Evolutionary conservation across 2,888 invertebrate genomes (phyloP), one percentile per base, ranked within the genome.

Genomic region (Sicus ferrugineus): DNA sequence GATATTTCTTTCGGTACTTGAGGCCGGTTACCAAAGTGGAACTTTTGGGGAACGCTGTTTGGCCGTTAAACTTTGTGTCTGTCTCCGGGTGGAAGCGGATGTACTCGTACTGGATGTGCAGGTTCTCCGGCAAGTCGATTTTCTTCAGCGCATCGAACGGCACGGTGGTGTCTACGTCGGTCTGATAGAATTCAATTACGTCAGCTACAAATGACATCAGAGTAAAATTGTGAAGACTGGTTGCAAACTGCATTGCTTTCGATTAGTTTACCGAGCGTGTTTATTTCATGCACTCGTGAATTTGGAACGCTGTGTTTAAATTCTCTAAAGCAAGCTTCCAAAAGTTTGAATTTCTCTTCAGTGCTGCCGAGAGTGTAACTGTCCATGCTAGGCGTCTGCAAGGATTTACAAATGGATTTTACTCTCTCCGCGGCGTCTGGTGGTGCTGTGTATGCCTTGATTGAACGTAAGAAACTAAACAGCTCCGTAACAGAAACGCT

Each of bases 11-110:
- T 75, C 90, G 92, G 75, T 92, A 84, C 81, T 93, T 94, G 3
- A 97, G 82, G 34, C 96, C 94, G 0, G 93, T 90, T 0, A 97
- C 94, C 67, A 95, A 85, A 0, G 94, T 95, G 1, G 95, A 94
- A 79, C 92, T 91, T 78, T 91, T 90, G 1, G 96, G 95, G 83
- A 92, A 97, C 0, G 95, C 97, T 30, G 93, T 91, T 75, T 90
- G 83, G 9, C 97, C 97, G 73, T 88, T 87, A 81, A 93, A 92
- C 83, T 87, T 86, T 0, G 89, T 89, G 78, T 93, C 93, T 0
- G 90, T 90, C 21, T 92, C 92, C 74, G 96, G 94, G 86, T 95
- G 89, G 84, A 95, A 97, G 69, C 96, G 87, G 54, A 91, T 83
- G 83, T 94, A 93, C 59, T 97, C 92, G 70, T 90, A 87, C 80